Conservation (phyloP, 2,797 vertebrate genomes). For the Rhabdophis nuchalis region DNA sequence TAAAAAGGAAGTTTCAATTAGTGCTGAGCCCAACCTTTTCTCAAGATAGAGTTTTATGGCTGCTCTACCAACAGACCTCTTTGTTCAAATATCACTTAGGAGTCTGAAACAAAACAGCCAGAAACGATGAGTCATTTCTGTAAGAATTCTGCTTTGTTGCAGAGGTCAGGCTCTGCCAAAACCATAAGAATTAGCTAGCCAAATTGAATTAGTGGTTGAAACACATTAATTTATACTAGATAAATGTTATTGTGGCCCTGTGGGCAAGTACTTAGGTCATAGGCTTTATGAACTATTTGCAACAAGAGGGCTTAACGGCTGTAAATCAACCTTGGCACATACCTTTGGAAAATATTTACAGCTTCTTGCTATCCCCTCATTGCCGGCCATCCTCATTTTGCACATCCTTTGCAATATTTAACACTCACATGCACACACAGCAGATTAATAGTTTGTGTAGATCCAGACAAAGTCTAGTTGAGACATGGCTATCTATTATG, state of each 20-base stretch:
- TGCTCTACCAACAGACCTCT: conserved; percentile 54
- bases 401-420: conserved; percentile 42
- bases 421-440: conserved; percentile 18
- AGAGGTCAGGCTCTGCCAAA: conserved; percentile 64
- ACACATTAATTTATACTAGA: conserved; percentile 74
- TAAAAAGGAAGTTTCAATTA: conserved; percentile 76
- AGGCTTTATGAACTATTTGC: conserved; percentile 70
- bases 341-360: conserved; percentile 34
- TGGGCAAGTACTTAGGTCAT: conserved; percentile 69
- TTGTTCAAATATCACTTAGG: conserved; percentile 47
- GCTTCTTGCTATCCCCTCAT: not conserved
- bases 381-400: conserved; percentile 4
- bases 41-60: conserved; percentile 64
- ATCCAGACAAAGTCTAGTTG: conserved; percentile 14
- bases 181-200: conserved; percentile 67
- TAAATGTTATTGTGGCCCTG: conserved; percentile 75
- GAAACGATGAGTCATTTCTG: conserved; percentile 61
- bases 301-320: conserved; percentile 53
- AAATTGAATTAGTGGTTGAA: conserved; percentile 73
- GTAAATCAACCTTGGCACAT: conserved; percentile 53
- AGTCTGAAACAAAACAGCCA: conserved; percentile 48
- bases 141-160: conserved; percentile 56
- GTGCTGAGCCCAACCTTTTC: conserved; percentile 56
- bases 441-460: conserved; percentile 42
- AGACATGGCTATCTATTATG: conserved; percentile 39